Evolutionary conservation across 2,797 vertebrate species (phyloP), one percentile per base, ranked within the genome.

Genomic region (Enteromius viviparus): DNA sequence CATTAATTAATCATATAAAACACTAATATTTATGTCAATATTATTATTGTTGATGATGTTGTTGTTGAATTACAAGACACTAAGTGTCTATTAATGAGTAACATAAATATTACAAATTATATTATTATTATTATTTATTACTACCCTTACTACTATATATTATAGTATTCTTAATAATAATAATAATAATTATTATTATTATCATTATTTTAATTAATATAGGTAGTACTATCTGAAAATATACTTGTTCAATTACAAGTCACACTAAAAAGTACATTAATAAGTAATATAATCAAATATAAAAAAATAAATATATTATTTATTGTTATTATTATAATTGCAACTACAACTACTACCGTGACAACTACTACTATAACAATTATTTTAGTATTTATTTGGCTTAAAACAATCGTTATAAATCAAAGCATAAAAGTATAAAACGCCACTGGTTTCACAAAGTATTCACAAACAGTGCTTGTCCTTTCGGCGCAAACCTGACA

Each of bases 401-500:
- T 34, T 19, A 71, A 71, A 70, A 53, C 17, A 34, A 53, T 42
- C 10, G 2, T 9, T 42, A 42, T 42, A 42, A 42, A 42, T 45
- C 42, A 11, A 45, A 45, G 42, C 10, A 11, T 11, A 45, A 45
- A 45, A 45, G 6, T 34, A 37, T 11, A 19, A 75, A 75, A 55
- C 0, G 51, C 23, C 45, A n/a, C 10, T 29, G 10, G 64, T 32
- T 83, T 60, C 42, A 45, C 40, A 42, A 42, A 47, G 11, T 29
- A 23, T 40, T 68, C 32, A 55, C 47, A 68, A 65, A 58, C 10
- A 14, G 9, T 15, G 1, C 29, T 66, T 66, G 45, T 66, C 62
- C 62, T 66, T 19, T 45, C 19, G 60, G 45, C 15, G 4, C 42
- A 79, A 58, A 51, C 4, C 21, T 68, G 65, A 21, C 78, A 81